Base-by-base conservation (phyloP, 1,140 invertebrate species). In the Drosophila nannoptera region DNA sequence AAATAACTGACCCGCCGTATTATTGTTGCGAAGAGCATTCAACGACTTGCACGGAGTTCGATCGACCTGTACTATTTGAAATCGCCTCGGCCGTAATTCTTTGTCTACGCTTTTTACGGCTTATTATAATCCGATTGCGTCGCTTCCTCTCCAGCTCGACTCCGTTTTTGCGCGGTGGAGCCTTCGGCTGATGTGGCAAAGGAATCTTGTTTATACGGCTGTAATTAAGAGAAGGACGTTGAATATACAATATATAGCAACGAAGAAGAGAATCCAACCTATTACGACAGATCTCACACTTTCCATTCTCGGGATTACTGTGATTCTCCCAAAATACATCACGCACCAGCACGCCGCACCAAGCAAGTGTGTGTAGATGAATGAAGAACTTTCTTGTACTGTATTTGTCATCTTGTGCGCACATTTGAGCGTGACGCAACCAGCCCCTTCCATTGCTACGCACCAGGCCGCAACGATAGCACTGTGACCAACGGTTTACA, bases 111-210 rank as follows among this genome's bases (percentile, higher is more conserved):
- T 66, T 66, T 8, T 45, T 54, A 11, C 54, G 68, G 1, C 12
- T 59, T 0, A 29, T 69, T 4, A n/a, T 36, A 4, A 36, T 33
- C 0, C 66, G 54, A 5, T 5, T 4, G 31, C 53, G 46, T 14
- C 42, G 42, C n/a, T 31, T 16, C 11, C 11, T 40, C 22, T 50
- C 59, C 8, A 49, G 32, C 0, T 0, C 3, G 0, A 7, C 11
- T 5, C 59, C 46, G 14, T 73, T 64, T 4, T 55, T 61, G 1
- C 70, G 59, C 2, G 42, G 16, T 7, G 70, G 66, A 22, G 60
- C 46, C 40, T 64, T 49, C 22, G 70, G 66, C 11, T 69, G 66
- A 59, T 43, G 64, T 4, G 70, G 70, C 48, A 73, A 54, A 7
- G 60, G 66, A 2, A 14, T 4, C 5, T 62, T 62, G 0, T 22